Evolutionary conservation across 2,797 vertebrate genomes (phyloP).

Genomic region (Peromyscus eremicus): DNA sequence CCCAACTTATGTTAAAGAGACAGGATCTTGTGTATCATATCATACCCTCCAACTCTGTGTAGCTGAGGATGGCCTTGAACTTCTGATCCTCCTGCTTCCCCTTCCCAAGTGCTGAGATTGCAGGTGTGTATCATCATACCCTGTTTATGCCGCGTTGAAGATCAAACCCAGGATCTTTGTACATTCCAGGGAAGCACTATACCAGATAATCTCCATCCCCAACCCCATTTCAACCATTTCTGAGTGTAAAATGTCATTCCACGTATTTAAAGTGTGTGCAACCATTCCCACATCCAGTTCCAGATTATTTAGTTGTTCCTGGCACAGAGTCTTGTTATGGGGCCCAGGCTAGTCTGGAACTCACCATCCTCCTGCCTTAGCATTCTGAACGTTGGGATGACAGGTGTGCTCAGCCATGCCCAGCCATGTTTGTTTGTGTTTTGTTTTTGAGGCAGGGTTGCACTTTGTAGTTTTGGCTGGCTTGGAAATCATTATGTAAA

Average conservation of each 20-base stretch:
- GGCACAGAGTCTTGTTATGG: not conserved
- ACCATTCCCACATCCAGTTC: not conserved
- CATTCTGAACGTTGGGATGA: not conserved
- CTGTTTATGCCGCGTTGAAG: not conserved
- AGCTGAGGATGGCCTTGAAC: not conserved
- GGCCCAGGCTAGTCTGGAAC: not conserved
- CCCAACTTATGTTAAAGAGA: not conserved
- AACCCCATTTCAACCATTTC: not conserved
- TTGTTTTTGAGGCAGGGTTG: not conserved
- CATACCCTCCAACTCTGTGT: not conserved
- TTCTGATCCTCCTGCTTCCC: not conserved
- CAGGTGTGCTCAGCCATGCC: not conserved
- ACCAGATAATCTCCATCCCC: no score
- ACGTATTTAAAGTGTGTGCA: not conserved
- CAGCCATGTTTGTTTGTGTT: not conserved
- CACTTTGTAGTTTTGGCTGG: not conserved
- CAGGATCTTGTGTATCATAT: not conserved
- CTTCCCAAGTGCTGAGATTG: not conserved
- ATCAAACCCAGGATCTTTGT: not conserved
- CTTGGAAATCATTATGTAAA: not conserved
- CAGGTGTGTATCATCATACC: not conserved
- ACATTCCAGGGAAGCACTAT: not conserved
- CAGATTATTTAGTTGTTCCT: not conserved
- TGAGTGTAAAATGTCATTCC: not conserved
- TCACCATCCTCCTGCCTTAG: not conserved